Evolutionary conservation across 1,140 invertebrate species (phyloP), one percentile per base, ranked within the genome.

Genomic region (Hypsibius dujardini): DNA sequence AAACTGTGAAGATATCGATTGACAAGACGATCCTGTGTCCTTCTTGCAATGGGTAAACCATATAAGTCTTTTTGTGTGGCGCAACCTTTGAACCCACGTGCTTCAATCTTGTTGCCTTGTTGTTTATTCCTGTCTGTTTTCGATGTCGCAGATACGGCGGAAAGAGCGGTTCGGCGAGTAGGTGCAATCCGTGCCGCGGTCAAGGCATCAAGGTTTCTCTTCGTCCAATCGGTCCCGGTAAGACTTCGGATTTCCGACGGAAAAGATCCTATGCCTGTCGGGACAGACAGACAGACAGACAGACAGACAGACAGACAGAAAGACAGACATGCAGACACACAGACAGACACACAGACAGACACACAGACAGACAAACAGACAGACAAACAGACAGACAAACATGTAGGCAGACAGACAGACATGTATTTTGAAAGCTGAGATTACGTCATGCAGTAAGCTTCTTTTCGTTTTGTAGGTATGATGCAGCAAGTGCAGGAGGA

Each of bases 41-140:
- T 40, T 50, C 75, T 42, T 82, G 81, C 76, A 76, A 78, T 47
- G 82, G 81, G 80, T 84, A 78, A 75, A 81, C 77, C 28, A 28
- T 28, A 28, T 28, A 28, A 28, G 28, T 28, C 28, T 28, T 28
- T 28, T 28, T 28, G 28, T 28, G 28, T 28, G 28, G 28, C 46
- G 47, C 62, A 56, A 56, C 7, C 2, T 70, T 40, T 75, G 46
- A 45, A 28, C 46, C 47, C 45, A 14, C 46, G 2, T 12, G 28
- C 12, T 15, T 40, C 45, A 45, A 74, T 2, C 59, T 12, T 42
- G 59, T 71, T 59, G 15, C 14, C 70, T 56, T 12, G 70, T 74
- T 73, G 1, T 15, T 71, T 72, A 73, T 72, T 59, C n/a, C 59
- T 12, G 47, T 74, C 46, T 15, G 2, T 71, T 74, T 50, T n/a